Base-by-base conservation (phyloP, 1,140 invertebrate species). In the Chrysopa pallens region DNA sequence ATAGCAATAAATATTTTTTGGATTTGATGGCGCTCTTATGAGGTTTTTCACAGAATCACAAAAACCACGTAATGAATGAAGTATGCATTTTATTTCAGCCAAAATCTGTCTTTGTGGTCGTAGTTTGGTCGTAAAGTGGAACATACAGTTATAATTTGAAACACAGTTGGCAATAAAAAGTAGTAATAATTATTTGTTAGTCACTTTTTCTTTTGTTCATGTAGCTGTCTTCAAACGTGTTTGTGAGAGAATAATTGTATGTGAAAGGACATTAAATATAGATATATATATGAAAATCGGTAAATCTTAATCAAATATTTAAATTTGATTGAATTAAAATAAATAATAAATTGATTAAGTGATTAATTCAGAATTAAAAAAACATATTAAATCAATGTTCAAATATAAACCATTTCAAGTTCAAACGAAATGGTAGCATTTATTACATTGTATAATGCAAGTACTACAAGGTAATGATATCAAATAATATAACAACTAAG, bases 401-500 rank as follows among this genome's bases (percentile, higher is more conserved):
- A 33, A 11, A 33, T 4, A 33, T 33, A 33, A 11, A 33, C 31
- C 8, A 11, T 12, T 33, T 33, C 31, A 33, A 31, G 29, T 31
- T 11, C 8, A 33, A 4, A 4, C 6, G 31, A 9, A 9, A 33
- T 12, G n/a, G n/a, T 33, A 9, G 8, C 8, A 33, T 12, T 33
- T 33, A 33, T 33, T 33, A 11, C 31, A 33, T 33, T 12, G 31
- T 23, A 23, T 33, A 33, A 57, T 57, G 55, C 52, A 48, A 55
- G 45, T 23, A 23, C 17, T 42, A 53, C 47, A 56, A 47, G 49
- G 60, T 61, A 49, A 65, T 65, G 63, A 56, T 63, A 63, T 62
- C 63, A 50, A 64, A 60, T 53, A 63, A 53, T 48, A 55, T 55
- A 36, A 39, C 48, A 42, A 60, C 62, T 46, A 66, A 66, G 54